Evolutionary conservation across 2,888 invertebrate genomes (phyloP), one percentile per base, ranked within the genome.

Genomic region (Leptura quadrifasciata): DNA sequence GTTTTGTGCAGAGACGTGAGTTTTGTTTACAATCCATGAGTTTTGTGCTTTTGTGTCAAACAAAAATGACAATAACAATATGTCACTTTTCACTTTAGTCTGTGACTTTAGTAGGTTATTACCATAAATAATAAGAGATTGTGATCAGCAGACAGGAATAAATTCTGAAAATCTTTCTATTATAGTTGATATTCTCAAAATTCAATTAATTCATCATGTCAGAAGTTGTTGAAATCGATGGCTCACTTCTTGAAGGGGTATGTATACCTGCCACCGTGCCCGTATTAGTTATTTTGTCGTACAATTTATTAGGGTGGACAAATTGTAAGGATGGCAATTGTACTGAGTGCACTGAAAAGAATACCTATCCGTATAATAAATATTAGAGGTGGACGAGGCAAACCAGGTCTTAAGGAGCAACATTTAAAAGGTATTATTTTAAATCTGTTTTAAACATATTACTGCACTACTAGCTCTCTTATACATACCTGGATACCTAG

Each of bases 341-440:
- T 95, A 9, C 88, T 97, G 27, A 96, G 97, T 87, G 94, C 95
- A 75, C 90, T 98, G 65, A 90, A 94, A 70, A 90, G 91, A 54
- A 92, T 93, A 70, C 94, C 96, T 0, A 91, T 97, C 35, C 91
- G 91, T 79, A 93, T 98, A 4, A 89, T 87, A 10, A 97, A 96
- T 78, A 97, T 98, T 81, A 91, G 98, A 84, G 95, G 94, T 3
- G 94, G 94, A 0, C 92, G 97, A 52, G 92, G 92, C 21, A 96
- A 94, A 84, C 95, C 97, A 5, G 98, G 98, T 0, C 90, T 98
- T 35, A 93, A 94, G 71, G 93, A 95, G 63, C 96, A 96, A 86
- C 96, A 96, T 90, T 89, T 96, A 65, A 94, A 92, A 92, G 97
- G 97, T 93, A 72, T n/a, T 31, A 31, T 4, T 31, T 31, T 31